Evolutionary conservation across 2,888 invertebrate genomes (phyloP).

Genomic region (Drymonia ruficornis): DNA sequence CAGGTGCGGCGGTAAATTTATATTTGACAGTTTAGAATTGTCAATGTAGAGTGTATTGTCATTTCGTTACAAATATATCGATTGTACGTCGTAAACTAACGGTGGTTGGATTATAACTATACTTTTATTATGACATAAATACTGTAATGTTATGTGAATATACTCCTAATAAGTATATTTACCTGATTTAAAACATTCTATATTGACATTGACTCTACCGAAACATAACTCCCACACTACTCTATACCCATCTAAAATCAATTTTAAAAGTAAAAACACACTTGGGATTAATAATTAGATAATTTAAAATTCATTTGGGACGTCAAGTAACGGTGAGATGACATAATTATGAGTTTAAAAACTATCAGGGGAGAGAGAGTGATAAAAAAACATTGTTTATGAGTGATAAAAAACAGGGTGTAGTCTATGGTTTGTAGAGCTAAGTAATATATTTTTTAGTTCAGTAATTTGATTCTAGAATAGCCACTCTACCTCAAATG

Average conservation of each 20-base stretch:
- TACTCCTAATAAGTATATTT: too few species aligned
- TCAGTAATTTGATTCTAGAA: too few species aligned
- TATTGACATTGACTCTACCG: not conserved
- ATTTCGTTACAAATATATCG: slow-evolving; percentile 1
- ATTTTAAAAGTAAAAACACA: slow-evolving; percentile 36
- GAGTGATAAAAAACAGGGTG: slow-evolving; percentile 37
- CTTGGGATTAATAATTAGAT: slow-evolving; percentile 58
- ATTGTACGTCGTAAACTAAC: not conserved
- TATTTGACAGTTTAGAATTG: slow-evolving; percentile 35
- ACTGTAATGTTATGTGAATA: too few species aligned
- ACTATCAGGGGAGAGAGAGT: slow-evolving; percentile 29
- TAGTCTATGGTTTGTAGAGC: slow-evolving; percentile 26
- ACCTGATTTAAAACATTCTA: not conserved
- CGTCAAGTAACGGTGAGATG: slow-evolving; percentile 55
- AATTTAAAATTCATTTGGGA: slow-evolving; percentile 63
- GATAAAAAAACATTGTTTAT: slow-evolving; percentile 47
- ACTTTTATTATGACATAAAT: too few species aligned
- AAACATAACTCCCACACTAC: not conserved
- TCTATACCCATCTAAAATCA: not conserved
- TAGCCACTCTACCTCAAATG: too few species aligned
- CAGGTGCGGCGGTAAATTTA: slow-evolving; percentile 53
- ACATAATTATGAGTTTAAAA: slow-evolving; percentile 59
- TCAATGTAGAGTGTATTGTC: slow-evolving; percentile 25
- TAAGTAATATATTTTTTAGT: not conserved
- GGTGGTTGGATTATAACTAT: too few species aligned